Percentiles rank a stretch among this genome's conserved stretches.
Conservation (phyloP, 2,888 invertebrate species). For the Melipona beecheii region DNA sequence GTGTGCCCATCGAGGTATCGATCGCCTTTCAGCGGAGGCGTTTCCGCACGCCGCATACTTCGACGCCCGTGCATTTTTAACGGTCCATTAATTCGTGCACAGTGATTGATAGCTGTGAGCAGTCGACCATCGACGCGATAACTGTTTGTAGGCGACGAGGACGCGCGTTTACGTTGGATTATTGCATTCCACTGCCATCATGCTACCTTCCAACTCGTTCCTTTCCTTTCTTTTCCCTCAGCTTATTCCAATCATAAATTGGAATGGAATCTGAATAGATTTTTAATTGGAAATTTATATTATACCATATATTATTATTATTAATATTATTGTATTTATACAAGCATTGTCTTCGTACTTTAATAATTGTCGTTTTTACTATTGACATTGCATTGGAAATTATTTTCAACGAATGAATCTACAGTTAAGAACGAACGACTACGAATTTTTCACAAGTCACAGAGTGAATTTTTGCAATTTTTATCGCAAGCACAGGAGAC, state of each 20-base stretch:
- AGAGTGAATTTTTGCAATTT: background rate
- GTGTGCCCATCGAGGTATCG: constrained; percentile 40
- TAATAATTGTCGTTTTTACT: too few relatives aligned
- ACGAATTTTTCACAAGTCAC: background rate
- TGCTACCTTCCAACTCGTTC: background rate
- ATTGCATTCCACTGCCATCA: constrained; percentile 20
- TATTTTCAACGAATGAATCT: too few relatives aligned
- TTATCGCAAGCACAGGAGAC: background rate
- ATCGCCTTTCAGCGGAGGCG: constrained; percentile 28
- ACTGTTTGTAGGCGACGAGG: constrained; percentile 54
- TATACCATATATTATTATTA: too few relatives aligned
- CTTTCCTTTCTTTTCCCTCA: background rate
- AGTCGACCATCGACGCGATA: constrained; percentile 66
- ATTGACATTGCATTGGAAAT: too few relatives aligned
- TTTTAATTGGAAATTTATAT: too few relatives aligned
- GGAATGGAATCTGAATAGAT: too few relatives aligned
- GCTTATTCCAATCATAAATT: background rate
- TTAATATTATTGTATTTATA: too few relatives aligned
- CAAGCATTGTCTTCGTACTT: too few relatives aligned
- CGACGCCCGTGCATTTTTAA: constrained; percentile 66
- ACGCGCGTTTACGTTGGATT: constrained; percentile 46
- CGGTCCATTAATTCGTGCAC: constrained; percentile 67
- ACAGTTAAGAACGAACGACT: too few relatives aligned
- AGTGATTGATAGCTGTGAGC: constrained; percentile 65
- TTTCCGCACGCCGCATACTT: constrained; percentile 48